Conservation (phyloP, 2,888 invertebrate genomes). For the Cyclophora punctaria region DNA sequence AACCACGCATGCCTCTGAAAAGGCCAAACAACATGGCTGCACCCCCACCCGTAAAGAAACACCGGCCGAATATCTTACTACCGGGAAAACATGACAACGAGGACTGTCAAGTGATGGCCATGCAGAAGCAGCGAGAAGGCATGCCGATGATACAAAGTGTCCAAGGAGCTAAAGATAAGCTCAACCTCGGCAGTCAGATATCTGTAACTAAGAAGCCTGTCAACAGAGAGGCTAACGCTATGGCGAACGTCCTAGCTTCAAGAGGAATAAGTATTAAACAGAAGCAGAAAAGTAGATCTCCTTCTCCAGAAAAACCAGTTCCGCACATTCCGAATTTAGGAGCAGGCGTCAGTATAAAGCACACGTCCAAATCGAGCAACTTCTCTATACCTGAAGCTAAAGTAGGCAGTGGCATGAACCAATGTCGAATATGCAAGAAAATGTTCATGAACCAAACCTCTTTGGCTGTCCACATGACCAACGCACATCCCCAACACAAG, state of each 20-base stretch:
- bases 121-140: conserved; percentile 82
- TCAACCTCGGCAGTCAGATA: conserved; percentile 83
- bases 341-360: conserved; percentile 71
- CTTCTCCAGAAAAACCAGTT: conserved; percentile 57
- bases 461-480: conserved; percentile 51
- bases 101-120: conserved; percentile 83
- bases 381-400: conserved; percentile 63
- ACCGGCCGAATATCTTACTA: conserved; percentile 77
- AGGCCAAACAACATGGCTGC: conserved; percentile 39
- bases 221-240: conserved; percentile 82
- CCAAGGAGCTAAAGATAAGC: conserved; percentile 77
- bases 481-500: conserved; percentile 57
- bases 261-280: conserved; percentile 86
- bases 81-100: conserved; percentile 83
- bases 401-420: conserved; percentile 52
- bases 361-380: conserved; percentile 59
- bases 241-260: conserved; percentile 84
- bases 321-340: conserved; percentile 68
- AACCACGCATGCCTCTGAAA: conserved; percentile 59
- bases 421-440: conserved; percentile 64
- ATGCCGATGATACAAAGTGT: conserved; percentile 84
- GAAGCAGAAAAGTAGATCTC: conserved; percentile 72
- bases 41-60: conserved; percentile 53
- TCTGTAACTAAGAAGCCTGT: conserved; percentile 79
- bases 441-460: conserved; percentile 61